Conservation (phyloP, 2,888 invertebrate genomes). For the Troilus luridus region DNA sequence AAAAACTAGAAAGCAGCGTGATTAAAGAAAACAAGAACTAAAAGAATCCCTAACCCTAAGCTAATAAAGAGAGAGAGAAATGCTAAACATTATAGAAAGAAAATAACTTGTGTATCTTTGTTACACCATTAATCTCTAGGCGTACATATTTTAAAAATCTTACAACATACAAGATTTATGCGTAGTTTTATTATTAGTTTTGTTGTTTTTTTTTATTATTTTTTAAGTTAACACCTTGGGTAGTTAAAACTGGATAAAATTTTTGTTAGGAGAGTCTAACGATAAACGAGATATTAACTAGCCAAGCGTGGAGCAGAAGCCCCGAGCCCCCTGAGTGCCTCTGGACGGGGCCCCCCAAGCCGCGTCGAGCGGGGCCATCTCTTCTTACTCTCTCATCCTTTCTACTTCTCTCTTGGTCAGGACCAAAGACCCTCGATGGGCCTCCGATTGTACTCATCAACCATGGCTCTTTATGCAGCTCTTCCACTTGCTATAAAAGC, state of each 20-base stretch:
- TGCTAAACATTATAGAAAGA: conserved; percentile 42
- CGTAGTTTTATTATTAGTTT: conserved; percentile 48
- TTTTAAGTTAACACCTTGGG: conserved; percentile 40
- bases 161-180: conserved; percentile 54
- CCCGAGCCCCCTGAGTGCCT: neutral
- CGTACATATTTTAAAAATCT: conserved; percentile 39
- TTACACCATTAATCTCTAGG: conserved; percentile 52
- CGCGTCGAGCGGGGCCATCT: neutral
- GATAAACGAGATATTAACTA: conserved; percentile 51
- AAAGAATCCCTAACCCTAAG: conserved; percentile 47
- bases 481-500: conserved; percentile 90
- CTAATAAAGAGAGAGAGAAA: conserved; percentile 57
- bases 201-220: conserved; percentile 30
- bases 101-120: conserved; percentile 44
- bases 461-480: conserved; percentile 78
- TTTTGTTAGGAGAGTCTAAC: conserved; percentile 57
- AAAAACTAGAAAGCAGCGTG: neutral
- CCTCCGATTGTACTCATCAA: conserved; percentile 69
- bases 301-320: conserved; percentile 50
- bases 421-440: conserved; percentile 41
- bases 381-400: conserved; percentile 51
- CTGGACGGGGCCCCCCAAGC: conserved; percentile 8
- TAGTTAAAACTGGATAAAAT: conserved; percentile 50
- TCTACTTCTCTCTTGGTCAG: conserved; percentile 53
- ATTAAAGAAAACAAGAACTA: conserved; percentile 21